Base-by-base conservation (phyloP, 37 sponge, comb jelly and placozoan genomes). In the Sycon ciliatum region DNA sequence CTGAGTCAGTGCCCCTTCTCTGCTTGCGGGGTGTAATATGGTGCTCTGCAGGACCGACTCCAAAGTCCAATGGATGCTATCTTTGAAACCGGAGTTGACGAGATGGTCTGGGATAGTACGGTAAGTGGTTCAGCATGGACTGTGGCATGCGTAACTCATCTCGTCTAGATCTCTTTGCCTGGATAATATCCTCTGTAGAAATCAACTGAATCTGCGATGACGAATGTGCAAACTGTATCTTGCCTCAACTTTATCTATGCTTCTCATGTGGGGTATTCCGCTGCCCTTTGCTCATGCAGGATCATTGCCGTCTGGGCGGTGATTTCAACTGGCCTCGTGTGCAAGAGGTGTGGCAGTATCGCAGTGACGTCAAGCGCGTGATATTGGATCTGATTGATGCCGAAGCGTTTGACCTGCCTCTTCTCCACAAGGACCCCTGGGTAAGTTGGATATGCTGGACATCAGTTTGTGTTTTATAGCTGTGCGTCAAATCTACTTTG, bases 41-140 rank as follows among this genome's bases (percentile, higher is more conserved):
- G n/a, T n/a, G n/a, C 39, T 9, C 38, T 76, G 30, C 54, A 90
- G 92, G 67, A 83, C 27, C 77, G 87, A 39, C 82, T 91, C 24
- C 74, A 91, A 38, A 11, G 30, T 0, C 35, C 49, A 20, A 84
- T 81, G 66, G 92, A 91, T 69, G 70, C 63, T 9, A 34, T 83
- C 65, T 86, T 91, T 81, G 87, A 91, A 64, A 91, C 92, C 26
- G 92, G 92, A 4, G 92, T 91, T 39, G 92, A 91, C 73, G 92
- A 91, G 57, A 86, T 91, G 87, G 83, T 84, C 20, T 91, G 87
- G 92, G 92, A 91, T 77, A 87, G 86, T 38, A 86, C 88, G 0
- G 89, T 88, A 56, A 80, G 83, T 75, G 31, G 27, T 49, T 39
- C 26, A n/a, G n/a, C n/a, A n/a, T n/a, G n/a, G n/a, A n/a, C n/a